A percentile compares a stretch with the other conserved stretches of the same genome.
These are phyloP conservation scores for Drosophila baimaii DNA, from an alignment of 1,140 invertebrate species.

Conservation along the genomic window DNA sequence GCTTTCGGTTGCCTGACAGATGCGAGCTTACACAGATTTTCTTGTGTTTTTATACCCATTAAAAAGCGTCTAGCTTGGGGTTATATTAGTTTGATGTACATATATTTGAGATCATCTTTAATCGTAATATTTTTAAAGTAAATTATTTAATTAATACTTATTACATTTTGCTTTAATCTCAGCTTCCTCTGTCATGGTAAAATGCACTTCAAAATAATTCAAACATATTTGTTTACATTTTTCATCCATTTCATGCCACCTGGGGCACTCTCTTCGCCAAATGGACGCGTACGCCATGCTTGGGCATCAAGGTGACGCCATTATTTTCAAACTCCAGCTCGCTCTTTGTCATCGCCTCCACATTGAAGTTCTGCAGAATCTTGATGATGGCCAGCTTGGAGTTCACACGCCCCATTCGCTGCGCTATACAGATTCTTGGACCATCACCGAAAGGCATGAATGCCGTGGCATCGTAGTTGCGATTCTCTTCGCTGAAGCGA, in stretches of 20 bases:
- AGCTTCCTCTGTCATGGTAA: no score
- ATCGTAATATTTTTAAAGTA: no score
- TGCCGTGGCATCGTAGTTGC: constrained; percentile 72
- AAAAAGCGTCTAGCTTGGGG: background rate
- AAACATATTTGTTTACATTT: no score
- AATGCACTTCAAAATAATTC: no score
- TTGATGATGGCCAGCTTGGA: constrained; percentile 68
- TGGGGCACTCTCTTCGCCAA: constrained; percentile 58
- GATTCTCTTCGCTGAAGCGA: constrained; percentile 86
- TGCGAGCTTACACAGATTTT: constrained; percentile 78
- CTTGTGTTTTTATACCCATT: constrained; percentile 50
- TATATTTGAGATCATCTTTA: background rate
- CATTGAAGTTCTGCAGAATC: constrained; percentile 62
- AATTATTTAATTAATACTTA: background rate
- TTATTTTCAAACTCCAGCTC: constrained; percentile 50
- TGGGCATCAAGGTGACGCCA: constrained; percentile 62
- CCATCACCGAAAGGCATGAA: constrained; percentile 90
- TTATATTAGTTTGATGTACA: background rate
- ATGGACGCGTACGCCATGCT: constrained; percentile 62
- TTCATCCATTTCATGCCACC: no score
- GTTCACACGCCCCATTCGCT: constrained; percentile 68
- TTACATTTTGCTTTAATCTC: no score
- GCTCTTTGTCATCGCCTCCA: constrained; percentile 59
- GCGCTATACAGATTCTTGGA: no score
- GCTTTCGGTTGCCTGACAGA: constrained; percentile 73